Evolutionary conservation across 2,113 vertebrate genomes (phyloP), one percentile per base, ranked within the genome.

Genomic region (Campylomormyrus tamandua): DNA sequence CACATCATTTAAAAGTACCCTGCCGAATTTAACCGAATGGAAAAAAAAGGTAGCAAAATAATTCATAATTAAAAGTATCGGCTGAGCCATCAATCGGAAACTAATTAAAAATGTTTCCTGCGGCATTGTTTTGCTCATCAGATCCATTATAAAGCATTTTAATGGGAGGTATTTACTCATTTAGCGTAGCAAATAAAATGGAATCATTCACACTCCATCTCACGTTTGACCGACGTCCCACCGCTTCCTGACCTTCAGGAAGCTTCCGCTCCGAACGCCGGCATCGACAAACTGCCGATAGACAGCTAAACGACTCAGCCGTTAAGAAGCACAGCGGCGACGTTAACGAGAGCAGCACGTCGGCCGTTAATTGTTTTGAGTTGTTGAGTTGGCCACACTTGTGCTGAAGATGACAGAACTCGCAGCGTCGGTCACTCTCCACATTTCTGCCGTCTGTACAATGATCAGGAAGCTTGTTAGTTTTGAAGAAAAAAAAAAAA

Each of bases 21-120:
- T 10, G n/a, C 24, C 8, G 10, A 70, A 70, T 70, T 31, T 31
- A 70, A 31, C n/a, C 62, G n/a, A 31, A 11, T 31, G 62, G 62
- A 70, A 70, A 70, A 66, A 70, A 70, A 70, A 70, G 4, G 10
- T 13, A 70, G 24, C 35, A 80, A 80, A 80, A 80, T 80, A 80
- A 80, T 80, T 80, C 74, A 80, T 80, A 80, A 80, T 80, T 80
- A 80, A 80, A 80, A 35, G 35, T 80, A 80, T 42, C 35, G 74
- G 74, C 35, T 80, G 35, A 80, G 74, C 74, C 74, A 80, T 80
- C 74, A 80, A 42, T 39, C 35, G 74, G 74, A 35, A 80, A 39
- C 74, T 39, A 35, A 80, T 80, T 80, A 39, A 80, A 80, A 80
- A 35, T 42, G 74, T 42, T 80, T 80, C 35, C 74, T 6, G 74